Conservation (phyloP, 2,113 vertebrate genomes). For the Enhydra lutris region DNA sequence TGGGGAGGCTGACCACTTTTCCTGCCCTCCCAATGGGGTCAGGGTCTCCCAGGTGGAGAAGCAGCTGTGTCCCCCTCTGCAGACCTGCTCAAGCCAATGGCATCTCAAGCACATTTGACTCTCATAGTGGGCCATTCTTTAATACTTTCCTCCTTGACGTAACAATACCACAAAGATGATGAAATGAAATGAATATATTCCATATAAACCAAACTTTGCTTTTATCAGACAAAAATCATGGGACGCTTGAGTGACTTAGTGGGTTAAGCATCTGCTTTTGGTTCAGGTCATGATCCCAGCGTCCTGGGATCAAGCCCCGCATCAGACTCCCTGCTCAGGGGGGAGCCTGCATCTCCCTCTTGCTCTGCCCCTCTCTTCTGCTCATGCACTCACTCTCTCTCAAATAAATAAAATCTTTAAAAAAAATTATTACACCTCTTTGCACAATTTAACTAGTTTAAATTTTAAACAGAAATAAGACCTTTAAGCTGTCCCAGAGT, state of each 20-base stretch:
- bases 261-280: too few relatives aligned
- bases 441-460: neutral
- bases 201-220: neutral
- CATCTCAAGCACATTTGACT: neutral
- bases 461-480: neutral
- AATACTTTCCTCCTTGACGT: neutral
- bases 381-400: too few relatives aligned
- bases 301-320: too few relatives aligned
- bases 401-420: too few relatives aligned
- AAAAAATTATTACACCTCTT: neutral
- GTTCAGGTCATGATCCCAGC: too few relatives aligned
- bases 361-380: too few relatives aligned
- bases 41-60: neutral
- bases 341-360: too few relatives aligned
- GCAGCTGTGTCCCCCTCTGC: too few relatives aligned
- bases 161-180: neutral
- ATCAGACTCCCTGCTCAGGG: too few relatives aligned
- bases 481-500: neutral
- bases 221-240: conserved; percentile 8
- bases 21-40: neutral
- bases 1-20: neutral
- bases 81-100: neutral
- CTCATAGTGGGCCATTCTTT: neutral
- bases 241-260: too few relatives aligned
- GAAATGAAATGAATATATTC: neutral